Conservation (phyloP, 1,140 invertebrate genomes). For the Centruroides vittatus region DNA sequence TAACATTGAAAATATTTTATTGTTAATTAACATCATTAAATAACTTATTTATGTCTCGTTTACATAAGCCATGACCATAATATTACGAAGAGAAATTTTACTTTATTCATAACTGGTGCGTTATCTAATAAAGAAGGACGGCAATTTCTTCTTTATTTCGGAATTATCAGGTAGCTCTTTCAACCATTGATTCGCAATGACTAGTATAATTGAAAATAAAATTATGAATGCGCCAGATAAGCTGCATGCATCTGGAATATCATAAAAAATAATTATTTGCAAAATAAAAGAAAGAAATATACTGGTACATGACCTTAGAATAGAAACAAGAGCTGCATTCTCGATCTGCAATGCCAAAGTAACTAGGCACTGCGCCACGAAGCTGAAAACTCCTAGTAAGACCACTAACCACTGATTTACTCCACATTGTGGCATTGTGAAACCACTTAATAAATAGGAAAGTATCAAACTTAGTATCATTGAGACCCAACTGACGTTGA, state of each 20-base stretch:
- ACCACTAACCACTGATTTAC: slow-evolving; percentile 60
- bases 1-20: too few relatives aligned
- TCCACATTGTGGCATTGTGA: slow-evolving; percentile 63
- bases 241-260: slow-evolving; percentile 63
- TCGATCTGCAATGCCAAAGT: slow-evolving; percentile 73
- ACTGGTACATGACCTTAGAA: slow-evolving; percentile 61
- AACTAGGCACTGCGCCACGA: slow-evolving; percentile 68
- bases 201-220: slow-evolving; percentile 61
- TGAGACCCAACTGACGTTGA: slow-evolving; percentile 38
- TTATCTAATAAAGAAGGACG: too few relatives aligned
- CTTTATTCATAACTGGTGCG: too few relatives aligned
- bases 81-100: too few relatives aligned
- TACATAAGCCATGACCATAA: too few relatives aligned
- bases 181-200: slow-evolving; percentile 66
- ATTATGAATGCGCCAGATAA: slow-evolving; percentile 67
- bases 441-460: slow-evolving; percentile 50
- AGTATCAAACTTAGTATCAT: slow-evolving; percentile 62
- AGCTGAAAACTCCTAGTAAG: slow-evolving; percentile 66
- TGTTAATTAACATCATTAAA: too few relatives aligned
- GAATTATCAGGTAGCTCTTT: slow-evolving; percentile 33
- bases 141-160: slow-evolving; percentile 3
- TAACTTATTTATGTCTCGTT: too few relatives aligned
- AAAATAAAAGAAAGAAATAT: slow-evolving; percentile 82
- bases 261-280: slow-evolving; percentile 48
- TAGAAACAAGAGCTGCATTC: slow-evolving; percentile 76